phyloP scores from a whole-genome alignment of 2,888 invertebrate genomes.

The Eurois occulta region DNA sequence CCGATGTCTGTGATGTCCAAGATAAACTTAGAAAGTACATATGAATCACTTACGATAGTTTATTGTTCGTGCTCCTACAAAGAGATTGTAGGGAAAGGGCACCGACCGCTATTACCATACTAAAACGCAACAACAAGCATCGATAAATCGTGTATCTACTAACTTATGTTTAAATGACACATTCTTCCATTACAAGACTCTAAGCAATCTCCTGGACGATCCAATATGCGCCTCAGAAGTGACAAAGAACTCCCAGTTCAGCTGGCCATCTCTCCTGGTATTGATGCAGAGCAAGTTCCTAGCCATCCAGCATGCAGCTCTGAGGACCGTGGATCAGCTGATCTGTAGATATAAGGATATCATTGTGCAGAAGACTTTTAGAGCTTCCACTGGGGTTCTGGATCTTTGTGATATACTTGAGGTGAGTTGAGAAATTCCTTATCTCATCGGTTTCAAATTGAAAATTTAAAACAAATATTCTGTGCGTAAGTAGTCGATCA shows the following conservation, averaged over 20 bases:
- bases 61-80: background rate
- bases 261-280: conserved; percentile 85
- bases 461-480: background rate
- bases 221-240: conserved; percentile 85
- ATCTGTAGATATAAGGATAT: conserved; percentile 86
- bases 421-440: conserved; percentile 73
- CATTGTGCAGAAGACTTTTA: conserved; percentile 87
- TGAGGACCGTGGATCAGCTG: conserved; percentile 86
- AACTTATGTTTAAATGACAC: background rate
- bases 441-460: background rate
- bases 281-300: conserved; percentile 87
- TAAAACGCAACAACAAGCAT: background rate
- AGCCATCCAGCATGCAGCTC: conserved; percentile 87
- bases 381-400: conserved; percentile 86
- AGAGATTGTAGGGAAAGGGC: background rate
- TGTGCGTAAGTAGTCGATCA: background rate
- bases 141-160: background rate
- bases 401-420: conserved; percentile 88
- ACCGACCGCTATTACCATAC: background rate
- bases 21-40: too few relatives aligned
- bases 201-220: conserved; percentile 89
- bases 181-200: conserved; percentile 72
- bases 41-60: background rate
- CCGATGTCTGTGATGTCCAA: too few relatives aligned
- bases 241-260: conserved; percentile 87